Evolutionary conservation across 2,113 vertebrate species (phyloP), one percentile per base, ranked within the genome.

Genomic region (Taxidea taxus): DNA sequence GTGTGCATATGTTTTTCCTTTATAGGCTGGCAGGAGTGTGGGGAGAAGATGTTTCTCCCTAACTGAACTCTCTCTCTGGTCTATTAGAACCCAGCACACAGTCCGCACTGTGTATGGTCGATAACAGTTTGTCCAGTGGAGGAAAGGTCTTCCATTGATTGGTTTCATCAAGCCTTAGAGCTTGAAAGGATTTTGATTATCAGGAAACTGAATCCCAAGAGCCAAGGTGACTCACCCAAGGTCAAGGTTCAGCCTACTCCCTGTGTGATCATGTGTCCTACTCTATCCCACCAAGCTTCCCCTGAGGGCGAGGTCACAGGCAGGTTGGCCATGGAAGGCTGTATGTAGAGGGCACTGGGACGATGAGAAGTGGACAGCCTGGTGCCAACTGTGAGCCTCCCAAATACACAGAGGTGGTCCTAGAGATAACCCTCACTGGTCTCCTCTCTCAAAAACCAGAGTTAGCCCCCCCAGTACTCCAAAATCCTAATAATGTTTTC

Each of bases 1-100:
- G 25, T 6, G 14, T 18, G 20, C 1, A 0, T 7, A 1, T 23
- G 7, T 4, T 95, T 14, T 37, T 51, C 7, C 18, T 44, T 66
- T 20, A 47, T 1, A 12, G 51, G 25, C 8, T 14, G 5, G 60
- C 6, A 88, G 58, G 18, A 56, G 34, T 23, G 23, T 88, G 34
- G 20, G 0, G 47, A 54, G 27, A 77, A 6, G 5, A 13, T 37
- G 6, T 37, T 56, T 74, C 31, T 78, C 58, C 44, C 20, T 60
- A 4, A 7, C 0, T 3, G 4, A 29, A 10, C 34, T 3, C 1
- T 56, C 1, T 56, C 23, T 75, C 47, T 58, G 64, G 15, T 44
- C 81, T 42, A 4, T 47, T 0, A 27, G n/a, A 31, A 77, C 66
- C 34, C 37, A 84, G 56, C 29, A 42, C 25, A 7, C 56, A 58